Evolutionary conservation across 1,140 invertebrate species (phyloP).

Genomic region (Planococcus citri): DNA sequence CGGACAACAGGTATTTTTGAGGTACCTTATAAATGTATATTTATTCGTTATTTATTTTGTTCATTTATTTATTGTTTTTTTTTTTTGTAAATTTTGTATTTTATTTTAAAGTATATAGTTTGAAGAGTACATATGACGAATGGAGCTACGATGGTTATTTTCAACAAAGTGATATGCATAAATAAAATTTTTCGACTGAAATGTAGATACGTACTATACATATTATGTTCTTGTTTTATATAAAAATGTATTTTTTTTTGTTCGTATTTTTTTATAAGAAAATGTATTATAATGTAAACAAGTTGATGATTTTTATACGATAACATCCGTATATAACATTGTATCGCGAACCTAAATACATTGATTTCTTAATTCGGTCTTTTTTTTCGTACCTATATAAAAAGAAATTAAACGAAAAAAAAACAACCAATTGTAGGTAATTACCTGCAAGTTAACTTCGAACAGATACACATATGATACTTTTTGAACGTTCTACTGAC

Average conservation of each 20-base stretch:
- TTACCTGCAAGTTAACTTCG: too few species aligned
- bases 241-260: not conserved
- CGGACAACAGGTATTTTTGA: too few species aligned
- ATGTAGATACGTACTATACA: not conserved
- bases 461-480: too few species aligned
- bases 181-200: not conserved
- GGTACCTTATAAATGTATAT: not conserved
- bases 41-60: not conserved
- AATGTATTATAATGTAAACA: not conserved
- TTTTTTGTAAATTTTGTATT: not conserved
- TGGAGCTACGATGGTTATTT: too few species aligned
- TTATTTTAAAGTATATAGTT: too few species aligned
- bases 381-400: too few species aligned
- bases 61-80: not conserved
- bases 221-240: too few species aligned
- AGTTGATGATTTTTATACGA: not conserved
- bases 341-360: conserved; percentile 2
- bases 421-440: too few species aligned
- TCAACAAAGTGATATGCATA: too few species aligned
- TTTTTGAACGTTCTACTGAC: too few species aligned
- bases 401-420: too few species aligned
- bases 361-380: not conserved
- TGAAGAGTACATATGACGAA: too few species aligned
- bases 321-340: not conserved
- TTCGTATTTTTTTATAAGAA: not conserved